phyloP scores from a whole-genome alignment of 2,113 vertebrate species.

The Orcinus orca region DNA sequence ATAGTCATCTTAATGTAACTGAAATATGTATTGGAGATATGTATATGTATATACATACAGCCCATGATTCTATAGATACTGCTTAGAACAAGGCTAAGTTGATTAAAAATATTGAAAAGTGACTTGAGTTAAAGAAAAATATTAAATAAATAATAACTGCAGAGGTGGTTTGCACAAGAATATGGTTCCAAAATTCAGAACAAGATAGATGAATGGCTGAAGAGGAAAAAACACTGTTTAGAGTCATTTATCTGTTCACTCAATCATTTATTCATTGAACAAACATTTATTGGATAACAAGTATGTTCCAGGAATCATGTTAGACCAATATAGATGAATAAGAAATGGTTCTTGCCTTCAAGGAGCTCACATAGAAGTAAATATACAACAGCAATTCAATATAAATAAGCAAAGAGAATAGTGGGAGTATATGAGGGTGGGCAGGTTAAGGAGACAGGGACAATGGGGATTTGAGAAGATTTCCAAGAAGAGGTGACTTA shows the following conservation, averaged over 20 bases:
- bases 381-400: background rate
- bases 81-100: constrained; percentile 36
- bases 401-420: background rate
- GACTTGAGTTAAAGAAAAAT: constrained; percentile 39
- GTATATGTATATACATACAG: background rate
- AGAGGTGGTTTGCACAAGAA: background rate
- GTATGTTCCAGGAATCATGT: background rate
- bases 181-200: constrained; percentile 9
- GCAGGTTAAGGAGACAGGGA: background rate
- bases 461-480: background rate
- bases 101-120: constrained; percentile 47
- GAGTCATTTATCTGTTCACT: background rate
- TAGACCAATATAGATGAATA: background rate
- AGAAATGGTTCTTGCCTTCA: constrained; percentile 1
- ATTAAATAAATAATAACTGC: constrained; percentile 39
- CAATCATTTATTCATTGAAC: constrained; percentile 27
- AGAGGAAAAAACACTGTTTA: background rate
- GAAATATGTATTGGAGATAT: background rate
- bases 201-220: background rate
- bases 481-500: constrained; percentile 30
- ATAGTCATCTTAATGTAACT: constrained; percentile 7
- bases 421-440: background rate
- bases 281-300: background rate
- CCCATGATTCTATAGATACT: constrained; percentile 21
- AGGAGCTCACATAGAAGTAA: constrained; percentile 26